phyloP scores from a whole-genome alignment of 2,888 invertebrate genomes.

The Erynnis tages region DNA sequence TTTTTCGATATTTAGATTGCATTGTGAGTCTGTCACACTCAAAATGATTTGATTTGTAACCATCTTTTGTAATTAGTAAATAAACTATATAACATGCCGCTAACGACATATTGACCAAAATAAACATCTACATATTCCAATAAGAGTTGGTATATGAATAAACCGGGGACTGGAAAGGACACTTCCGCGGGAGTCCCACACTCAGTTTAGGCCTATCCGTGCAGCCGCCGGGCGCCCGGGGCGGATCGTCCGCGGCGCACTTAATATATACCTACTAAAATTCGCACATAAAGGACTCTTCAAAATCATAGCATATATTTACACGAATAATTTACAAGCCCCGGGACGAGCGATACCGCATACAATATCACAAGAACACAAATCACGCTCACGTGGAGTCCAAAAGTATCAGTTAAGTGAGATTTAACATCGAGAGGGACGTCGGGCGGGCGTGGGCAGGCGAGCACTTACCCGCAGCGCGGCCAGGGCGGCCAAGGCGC shows the following conservation, averaged over 20 bases:
- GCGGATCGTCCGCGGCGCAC: conserved; percentile 46
- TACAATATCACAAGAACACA: conserved; percentile 57
- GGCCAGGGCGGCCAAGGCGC: conserved; percentile 58
- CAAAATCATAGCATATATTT: conserved; percentile 53
- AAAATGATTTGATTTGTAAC: no score
- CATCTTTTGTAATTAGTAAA: no score
- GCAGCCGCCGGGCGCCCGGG: conserved; percentile 55
- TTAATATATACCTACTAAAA: conserved; percentile 63
- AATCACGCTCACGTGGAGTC: conserved; percentile 75
- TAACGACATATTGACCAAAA: no score
- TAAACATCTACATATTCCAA: conserved; percentile 27
- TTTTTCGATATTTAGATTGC: no score
- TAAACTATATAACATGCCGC: no score
- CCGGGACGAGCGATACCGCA: conserved; percentile 44
- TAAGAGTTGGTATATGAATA: conserved; percentile 57
- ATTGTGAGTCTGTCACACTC: no score
- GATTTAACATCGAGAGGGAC: conserved; percentile 44
- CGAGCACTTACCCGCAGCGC: conserved; percentile 44
- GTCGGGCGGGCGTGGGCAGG: conserved; percentile 31
- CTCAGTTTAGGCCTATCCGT: conserved; percentile 66
- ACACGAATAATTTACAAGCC: conserved; percentile 60
- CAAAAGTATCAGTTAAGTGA: conserved; percentile 52
- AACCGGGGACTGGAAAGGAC: conserved; percentile 61
- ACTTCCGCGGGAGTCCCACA: conserved; percentile 64
- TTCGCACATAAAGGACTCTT: conserved; percentile 59